Percentiles rank a stretch among this genome's conserved stretches.
Evolutionary conservation across 1,140 invertebrate genomes (phyloP).

Genomic region (Zaprionus nigranus): DNA sequence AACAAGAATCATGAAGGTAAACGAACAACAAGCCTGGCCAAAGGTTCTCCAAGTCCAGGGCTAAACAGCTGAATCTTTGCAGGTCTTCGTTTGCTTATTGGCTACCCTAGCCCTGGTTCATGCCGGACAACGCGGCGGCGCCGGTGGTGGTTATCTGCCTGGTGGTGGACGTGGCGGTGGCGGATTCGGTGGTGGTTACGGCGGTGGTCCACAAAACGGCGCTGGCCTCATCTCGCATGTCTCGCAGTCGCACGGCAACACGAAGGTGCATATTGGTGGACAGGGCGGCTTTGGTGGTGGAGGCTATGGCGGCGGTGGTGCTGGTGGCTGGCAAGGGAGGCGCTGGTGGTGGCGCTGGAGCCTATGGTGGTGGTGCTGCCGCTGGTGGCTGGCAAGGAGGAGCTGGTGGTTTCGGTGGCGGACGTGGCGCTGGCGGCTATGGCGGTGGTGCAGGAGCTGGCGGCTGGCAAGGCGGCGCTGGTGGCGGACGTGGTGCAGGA

Average conservation of each 20-base stretch:
- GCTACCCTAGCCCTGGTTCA: slow-evolving; percentile 64
- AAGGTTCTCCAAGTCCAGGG: neutral
- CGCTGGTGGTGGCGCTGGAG: slow-evolving; percentile 15
- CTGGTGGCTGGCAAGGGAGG: slow-evolving; percentile 41
- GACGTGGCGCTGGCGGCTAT: slow-evolving; percentile 41
- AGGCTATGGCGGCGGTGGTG: slow-evolving; percentile 24
- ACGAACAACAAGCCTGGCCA: neutral
- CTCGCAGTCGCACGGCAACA: slow-evolving; percentile 64
- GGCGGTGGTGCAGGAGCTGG: slow-evolving; percentile 51
- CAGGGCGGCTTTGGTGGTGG: slow-evolving; percentile 21
- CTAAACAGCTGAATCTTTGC: neutral
- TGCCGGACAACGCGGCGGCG: slow-evolving; percentile 68
- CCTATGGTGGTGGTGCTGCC: slow-evolving; percentile 20
- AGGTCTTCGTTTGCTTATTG: slow-evolving; percentile 69
- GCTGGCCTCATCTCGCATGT: slow-evolving; percentile 64
- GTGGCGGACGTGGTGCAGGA: slow-evolving; percentile 17
- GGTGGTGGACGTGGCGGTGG: slow-evolving; percentile 52
- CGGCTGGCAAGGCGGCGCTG: slow-evolving; percentile 50
- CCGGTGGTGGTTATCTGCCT: slow-evolving; percentile 35
- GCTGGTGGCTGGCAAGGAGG: slow-evolving; percentile 51
- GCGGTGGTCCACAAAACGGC: slow-evolving; percentile 53
- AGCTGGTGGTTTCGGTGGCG: slow-evolving; percentile 35
- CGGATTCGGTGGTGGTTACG: slow-evolving; percentile 53
- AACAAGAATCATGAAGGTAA: slow-evolving; percentile 56
- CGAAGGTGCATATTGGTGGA: slow-evolving; percentile 67